Evolutionary conservation across 2,888 invertebrate species (phyloP).

Genomic region (Sphaerophoria taeniata): DNA sequence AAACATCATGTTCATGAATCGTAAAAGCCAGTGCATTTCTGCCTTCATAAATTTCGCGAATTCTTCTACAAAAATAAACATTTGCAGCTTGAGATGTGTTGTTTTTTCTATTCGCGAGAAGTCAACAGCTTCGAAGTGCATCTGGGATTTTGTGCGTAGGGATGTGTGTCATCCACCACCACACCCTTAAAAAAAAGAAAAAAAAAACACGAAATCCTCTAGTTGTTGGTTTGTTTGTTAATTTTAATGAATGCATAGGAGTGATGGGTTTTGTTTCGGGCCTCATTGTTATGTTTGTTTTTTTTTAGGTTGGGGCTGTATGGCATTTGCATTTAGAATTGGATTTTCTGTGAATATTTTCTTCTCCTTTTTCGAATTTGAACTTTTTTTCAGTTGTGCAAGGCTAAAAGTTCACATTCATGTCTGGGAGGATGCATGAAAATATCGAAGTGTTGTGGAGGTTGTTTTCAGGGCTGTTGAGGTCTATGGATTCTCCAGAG

Average conservation of each 20-base stretch:
- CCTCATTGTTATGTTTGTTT: conserved; percentile 4
- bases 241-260: conserved; percentile 52
- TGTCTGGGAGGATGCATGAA: too few relatives aligned
- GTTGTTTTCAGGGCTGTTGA: too few relatives aligned
- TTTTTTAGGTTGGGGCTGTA: background rate
- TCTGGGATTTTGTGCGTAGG: conserved; percentile 54
- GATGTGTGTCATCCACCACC: background rate
- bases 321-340: too few relatives aligned
- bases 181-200: background rate
- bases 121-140: conserved; percentile 37
- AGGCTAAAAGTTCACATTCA: too few relatives aligned
- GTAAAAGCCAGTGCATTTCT: conserved; percentile 13
- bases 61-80: conserved; percentile 65
- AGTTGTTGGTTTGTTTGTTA: conserved; percentile 34
- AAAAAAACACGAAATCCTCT: background rate
- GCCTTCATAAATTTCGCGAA: conserved; percentile 48
- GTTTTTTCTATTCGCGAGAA: conserved; percentile 8
- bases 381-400: too few relatives aligned
- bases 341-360: too few relatives aligned
- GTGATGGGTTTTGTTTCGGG: conserved; percentile 10
- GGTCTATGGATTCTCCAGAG: too few relatives aligned
- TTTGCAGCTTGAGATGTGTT: conserved; percentile 31
- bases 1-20: too few relatives aligned
- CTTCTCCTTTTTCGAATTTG: too few relatives aligned
- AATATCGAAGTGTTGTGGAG: too few relatives aligned